Base-by-base conservation (phyloP, 1,140 invertebrate genomes). In the Drosophila ficusphila region DNA sequence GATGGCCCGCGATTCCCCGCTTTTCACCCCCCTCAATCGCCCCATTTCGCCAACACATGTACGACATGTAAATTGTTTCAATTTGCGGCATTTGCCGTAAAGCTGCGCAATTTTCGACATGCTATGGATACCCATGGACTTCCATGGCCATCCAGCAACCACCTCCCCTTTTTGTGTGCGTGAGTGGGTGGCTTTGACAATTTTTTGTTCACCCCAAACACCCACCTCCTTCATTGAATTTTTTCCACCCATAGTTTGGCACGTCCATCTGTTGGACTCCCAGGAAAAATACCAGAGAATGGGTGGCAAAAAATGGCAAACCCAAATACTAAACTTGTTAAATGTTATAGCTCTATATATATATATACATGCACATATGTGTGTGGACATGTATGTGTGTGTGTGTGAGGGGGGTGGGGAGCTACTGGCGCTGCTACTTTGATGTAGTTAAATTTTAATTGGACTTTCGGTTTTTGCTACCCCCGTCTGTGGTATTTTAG, bases 401-500 rank as follows among this genome's bases (percentile, higher is more conserved):
- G n/a, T n/a, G n/a, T n/a, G n/a, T n/a, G n/a, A n/a, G n/a, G n/a
- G n/a, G n/a, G 54, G 44, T 39, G 72, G 64, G n/a, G n/a, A n/a
- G 81, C 81, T 81, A 75, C 82, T 85, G 62, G 34, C 19, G 34
- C 18, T 65, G 82, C 83, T 89, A 89, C 85, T 89, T 90, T 89
- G 79, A 89, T 89, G 86, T 90, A 89, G 85, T 89, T 90, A 89
- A 89, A 83, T 89, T 89, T 89, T 89, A 89, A 89, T 89, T 89
- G 85, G 85, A 89, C 85, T 89, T 89, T 85, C 79, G 85, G 82
- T 88, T 88, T 85, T 77, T 75, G 69, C 65, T 25, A 9, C 68
- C 79, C 79, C 58, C 68, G 64, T 78, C 79, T 85, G 79, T 82
- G 79, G 79, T 83, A 86, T 83, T 77, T 58, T 69, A 23, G 46